Evolutionary conservation across 2,797 vertebrate genomes (phyloP).

Genomic region (Apodemus agrarius): DNA sequence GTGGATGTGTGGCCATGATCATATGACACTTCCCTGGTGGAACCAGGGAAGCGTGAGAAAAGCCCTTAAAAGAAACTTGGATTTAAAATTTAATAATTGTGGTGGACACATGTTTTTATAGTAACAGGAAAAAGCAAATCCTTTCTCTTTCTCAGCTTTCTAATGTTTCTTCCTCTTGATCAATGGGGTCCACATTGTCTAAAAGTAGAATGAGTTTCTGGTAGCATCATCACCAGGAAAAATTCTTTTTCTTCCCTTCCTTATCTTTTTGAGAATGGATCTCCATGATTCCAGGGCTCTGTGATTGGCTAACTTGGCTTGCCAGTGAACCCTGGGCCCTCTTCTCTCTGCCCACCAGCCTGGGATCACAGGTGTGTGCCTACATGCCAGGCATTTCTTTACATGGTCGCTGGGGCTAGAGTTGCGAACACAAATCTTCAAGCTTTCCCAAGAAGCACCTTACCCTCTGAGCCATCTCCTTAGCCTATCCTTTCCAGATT

Average conservation of each 20-base stretch:
- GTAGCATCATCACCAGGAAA: background rate
- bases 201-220: background rate
- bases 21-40: background rate
- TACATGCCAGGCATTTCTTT: background rate
- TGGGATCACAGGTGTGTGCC: background rate
- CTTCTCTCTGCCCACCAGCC: background rate
- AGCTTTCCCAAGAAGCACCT: background rate
- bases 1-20: background rate
- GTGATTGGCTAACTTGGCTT: too few relatives aligned
- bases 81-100: slow-evolving; percentile 22
- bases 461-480: background rate
- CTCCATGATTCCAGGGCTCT: background rate
- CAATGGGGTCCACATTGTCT: background rate
- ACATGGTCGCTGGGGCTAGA: too few relatives aligned
- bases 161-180: background rate
- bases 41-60: background rate
- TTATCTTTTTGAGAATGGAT: background rate
- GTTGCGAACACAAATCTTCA: background rate
- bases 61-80: slow-evolving; percentile 12
- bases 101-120: background rate
- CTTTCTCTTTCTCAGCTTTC: background rate
- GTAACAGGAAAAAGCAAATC: background rate
- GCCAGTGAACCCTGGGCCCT: background rate
- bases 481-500: background rate
- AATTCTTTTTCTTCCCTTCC: background rate